These are phyloP conservation scores for Acronicta psi DNA, from an alignment of 2,888 invertebrate genomes.

Conservation along the genomic window DNA sequence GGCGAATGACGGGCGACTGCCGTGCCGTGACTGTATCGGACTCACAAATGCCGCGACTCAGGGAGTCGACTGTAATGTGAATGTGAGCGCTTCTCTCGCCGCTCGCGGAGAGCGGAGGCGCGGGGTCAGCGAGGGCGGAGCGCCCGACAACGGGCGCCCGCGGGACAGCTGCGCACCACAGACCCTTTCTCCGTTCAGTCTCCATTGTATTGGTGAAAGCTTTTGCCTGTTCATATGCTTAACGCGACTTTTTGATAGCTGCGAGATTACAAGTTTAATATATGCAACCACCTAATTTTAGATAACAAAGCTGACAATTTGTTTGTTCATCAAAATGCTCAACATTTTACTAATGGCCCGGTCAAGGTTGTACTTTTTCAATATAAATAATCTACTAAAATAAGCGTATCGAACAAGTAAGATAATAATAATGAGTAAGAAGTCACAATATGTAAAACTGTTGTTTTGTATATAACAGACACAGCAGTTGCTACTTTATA, in stretches of 20 bases:
- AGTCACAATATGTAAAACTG: conserved; percentile 9
- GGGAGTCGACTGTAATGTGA: conserved; percentile 62
- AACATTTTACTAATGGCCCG: background rate
- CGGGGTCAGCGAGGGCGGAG: conserved; percentile 82
- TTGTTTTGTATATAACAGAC: conserved; percentile 26
- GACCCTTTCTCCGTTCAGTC: conserved; percentile 82
- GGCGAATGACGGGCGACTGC: conserved; percentile 83
- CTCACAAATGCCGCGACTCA: conserved; percentile 58
- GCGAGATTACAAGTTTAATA: conserved; percentile 28
- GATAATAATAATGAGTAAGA: conserved; percentile 3
- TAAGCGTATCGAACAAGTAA: background rate
- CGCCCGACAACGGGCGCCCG: conserved; percentile 77
- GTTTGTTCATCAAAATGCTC: conserved; percentile 6
- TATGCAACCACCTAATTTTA: conserved; percentile 21
- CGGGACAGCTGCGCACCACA: conserved; percentile 85
- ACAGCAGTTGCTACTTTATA: conserved; percentile 39
- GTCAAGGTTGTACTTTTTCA: background rate
- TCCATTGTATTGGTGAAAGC: conserved; percentile 82
- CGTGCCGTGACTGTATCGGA: conserved; percentile 65
- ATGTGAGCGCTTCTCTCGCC: conserved; percentile 66
- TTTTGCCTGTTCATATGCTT: conserved; percentile 60
- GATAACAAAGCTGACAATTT: background rate
- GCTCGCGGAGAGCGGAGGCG: conserved; percentile 67
- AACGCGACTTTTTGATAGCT: conserved; percentile 52
- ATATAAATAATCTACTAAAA: conserved; percentile 1